These are phyloP conservation scores for Drosophila grimshawi DNA, from an alignment of 1,140 invertebrate species.

Conservation along the genomic window DNA sequence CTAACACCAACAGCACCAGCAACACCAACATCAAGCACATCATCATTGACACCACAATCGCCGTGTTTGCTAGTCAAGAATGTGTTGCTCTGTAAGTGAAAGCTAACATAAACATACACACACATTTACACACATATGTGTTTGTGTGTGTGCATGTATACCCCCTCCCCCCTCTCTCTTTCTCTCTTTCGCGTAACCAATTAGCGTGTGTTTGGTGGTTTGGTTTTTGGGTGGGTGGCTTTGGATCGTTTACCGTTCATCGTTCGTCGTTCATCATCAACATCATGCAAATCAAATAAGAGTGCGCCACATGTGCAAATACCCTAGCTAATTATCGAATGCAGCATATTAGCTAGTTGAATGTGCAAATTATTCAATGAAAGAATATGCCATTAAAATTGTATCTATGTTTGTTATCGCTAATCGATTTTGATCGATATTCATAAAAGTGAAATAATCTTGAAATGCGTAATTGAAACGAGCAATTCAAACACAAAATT, in stretches of 20 bases:
- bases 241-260: constrained; percentile 28
- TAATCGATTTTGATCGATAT: too few species aligned
- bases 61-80: constrained; percentile 63
- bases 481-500: too few species aligned
- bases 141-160: not conserved
- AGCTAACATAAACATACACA: constrained; percentile 22
- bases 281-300: constrained; percentile 40
- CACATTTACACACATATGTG: not conserved
- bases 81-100: constrained; percentile 70
- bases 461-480: too few species aligned
- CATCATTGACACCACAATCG: constrained; percentile 26
- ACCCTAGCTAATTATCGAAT: not conserved
- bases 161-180: not conserved
- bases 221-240: constrained; percentile 22
- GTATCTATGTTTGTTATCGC: too few species aligned
- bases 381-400: too few species aligned
- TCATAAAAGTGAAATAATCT: too few species aligned
- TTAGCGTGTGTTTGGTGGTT: constrained; percentile 5
- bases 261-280: constrained; percentile 15
- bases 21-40: constrained; percentile 9
- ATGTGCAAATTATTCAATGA: too few species aligned
- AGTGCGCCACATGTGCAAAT: constrained; percentile 27
- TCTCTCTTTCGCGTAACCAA: not conserved
- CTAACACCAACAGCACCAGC: too few species aligned
- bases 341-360: not conserved